A percentile compares a stretch with the other conserved stretches of the same genome.
These are phyloP conservation scores for Porphyrio hochstetteri DNA, from an alignment of 2,113 vertebrate species.

Conservation along the genomic window DNA sequence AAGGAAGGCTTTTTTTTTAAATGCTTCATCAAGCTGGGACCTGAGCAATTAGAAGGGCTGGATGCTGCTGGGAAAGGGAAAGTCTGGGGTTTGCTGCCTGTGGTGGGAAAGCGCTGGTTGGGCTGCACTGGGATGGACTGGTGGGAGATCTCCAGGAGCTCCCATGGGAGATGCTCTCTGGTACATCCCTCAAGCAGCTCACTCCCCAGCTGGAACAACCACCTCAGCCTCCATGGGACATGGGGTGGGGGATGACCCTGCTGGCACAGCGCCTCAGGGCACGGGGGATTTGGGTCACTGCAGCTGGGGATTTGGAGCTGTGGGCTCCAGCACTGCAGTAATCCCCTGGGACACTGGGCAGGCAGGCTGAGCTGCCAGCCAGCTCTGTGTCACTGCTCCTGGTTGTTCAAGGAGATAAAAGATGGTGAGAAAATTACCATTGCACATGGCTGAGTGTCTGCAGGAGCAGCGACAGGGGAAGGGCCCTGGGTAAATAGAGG, in stretches of 20 bases:
- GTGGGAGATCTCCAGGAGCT: not conserved
- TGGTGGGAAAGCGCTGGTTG: rapidly evolving
- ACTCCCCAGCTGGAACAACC: rapidly evolving
- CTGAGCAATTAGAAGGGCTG: not conserved
- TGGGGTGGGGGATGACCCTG: rapidly evolving
- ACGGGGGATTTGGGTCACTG: not conserved
- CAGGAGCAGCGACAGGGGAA: not conserved
- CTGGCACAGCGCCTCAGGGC: not conserved
- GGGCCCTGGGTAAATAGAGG: not conserved
- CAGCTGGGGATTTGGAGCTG: conserved; percentile 10
- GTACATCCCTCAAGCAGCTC: rapidly evolving
- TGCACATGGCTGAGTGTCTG: not conserved
- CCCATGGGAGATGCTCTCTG: rapidly evolving
- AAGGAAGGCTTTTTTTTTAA: not conserved
- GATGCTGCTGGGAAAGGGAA: not conserved
- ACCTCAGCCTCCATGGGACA: too few species aligned
- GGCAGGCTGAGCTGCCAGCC: not conserved
- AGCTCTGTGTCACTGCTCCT: rapidly evolving
- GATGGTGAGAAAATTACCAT: not conserved
- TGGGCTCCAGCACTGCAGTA: rapidly evolving
- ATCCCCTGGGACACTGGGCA: not conserved
- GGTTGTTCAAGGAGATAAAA: not conserved
- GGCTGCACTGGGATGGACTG: too few species aligned
- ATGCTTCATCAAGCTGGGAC: not conserved
- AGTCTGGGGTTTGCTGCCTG: rapidly evolving